Conservation (phyloP, 2,113 vertebrate species). For the Arothron firmamentum region DNA sequence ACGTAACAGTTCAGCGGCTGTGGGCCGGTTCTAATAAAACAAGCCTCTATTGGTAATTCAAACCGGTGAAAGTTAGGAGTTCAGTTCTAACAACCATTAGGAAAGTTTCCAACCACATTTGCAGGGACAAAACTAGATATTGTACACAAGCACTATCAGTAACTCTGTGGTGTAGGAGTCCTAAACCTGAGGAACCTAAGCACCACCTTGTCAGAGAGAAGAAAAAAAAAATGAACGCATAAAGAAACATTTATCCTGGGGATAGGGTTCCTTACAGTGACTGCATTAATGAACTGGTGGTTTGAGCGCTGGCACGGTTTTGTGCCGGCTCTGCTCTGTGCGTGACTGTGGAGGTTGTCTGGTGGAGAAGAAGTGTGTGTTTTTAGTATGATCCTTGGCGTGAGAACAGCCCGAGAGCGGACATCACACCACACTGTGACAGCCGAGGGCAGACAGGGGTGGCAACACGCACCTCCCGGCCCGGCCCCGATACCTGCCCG, state of each 20-base stretch:
- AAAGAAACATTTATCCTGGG: background rate
- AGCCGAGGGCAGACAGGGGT: slow-evolving; percentile 54
- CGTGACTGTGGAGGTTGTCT: slow-evolving; percentile 33
- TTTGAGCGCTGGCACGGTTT: slow-evolving; percentile 13
- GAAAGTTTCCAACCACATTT: no score
- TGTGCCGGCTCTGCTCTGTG: slow-evolving; percentile 21
- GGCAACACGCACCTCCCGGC: slow-evolving; percentile 45
- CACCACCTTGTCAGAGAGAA: background rate
- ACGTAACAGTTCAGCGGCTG: background rate
- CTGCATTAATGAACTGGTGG: background rate
- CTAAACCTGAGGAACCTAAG: background rate
- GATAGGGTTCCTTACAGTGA: background rate
- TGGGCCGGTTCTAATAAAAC: background rate
- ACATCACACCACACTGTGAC: slow-evolving; percentile 73
- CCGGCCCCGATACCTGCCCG: slow-evolving; percentile 36
- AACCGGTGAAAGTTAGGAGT: background rate
- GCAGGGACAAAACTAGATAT: no score
- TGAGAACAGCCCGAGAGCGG: slow-evolving; percentile 69
- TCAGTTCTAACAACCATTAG: background rate
- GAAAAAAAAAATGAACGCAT: background rate
- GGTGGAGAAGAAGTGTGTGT: slow-evolving; percentile 36
- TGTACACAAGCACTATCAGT: no score
- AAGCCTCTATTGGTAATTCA: background rate
- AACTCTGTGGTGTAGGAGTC: no score
- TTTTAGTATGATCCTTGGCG: slow-evolving; percentile 60